These are phyloP conservation scores for Norana najaformis DNA, from an alignment of 2,888 invertebrate species.

Conservation along the genomic window DNA sequence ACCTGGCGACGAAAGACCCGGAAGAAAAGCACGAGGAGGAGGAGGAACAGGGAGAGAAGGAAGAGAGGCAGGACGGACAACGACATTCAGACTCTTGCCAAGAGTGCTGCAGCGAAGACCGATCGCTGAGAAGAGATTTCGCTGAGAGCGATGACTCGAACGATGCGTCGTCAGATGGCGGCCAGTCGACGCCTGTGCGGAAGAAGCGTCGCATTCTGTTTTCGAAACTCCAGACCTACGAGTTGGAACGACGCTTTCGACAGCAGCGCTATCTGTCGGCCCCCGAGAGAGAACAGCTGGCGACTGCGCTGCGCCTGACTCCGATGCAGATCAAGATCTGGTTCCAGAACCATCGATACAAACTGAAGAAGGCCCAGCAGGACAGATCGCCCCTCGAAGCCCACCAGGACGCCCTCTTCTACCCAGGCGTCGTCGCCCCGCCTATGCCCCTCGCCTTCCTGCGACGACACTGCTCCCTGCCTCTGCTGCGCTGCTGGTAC, in stretches of 20 bases:
- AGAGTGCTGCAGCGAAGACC: not conserved
- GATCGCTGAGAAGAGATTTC: not conserved
- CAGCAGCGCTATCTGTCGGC: constrained; percentile 37
- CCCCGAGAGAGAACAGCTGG: constrained; percentile 35
- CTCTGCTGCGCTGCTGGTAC: constrained; percentile 2
- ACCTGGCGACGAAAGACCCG: not conserved
- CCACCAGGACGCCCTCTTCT: not conserved
- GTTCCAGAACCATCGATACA: constrained; percentile 40
- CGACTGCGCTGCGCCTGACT: constrained; percentile 29
- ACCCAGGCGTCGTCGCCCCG: not conserved
- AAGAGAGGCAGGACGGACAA: too few species aligned
- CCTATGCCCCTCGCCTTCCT: not conserved
- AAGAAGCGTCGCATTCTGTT: constrained; percentile 35
- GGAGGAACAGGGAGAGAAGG: too few species aligned
- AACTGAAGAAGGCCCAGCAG: constrained; percentile 33
- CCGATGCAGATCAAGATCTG: constrained; percentile 38
- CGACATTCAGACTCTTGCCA: too few species aligned
- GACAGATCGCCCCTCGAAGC: not conserved
- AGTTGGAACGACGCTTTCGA: constrained; percentile 32
- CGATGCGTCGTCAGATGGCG: not conserved
- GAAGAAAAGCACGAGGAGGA: too few species aligned
- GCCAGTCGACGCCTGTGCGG: not conserved
- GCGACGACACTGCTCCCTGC: not conserved
- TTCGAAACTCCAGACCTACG: constrained; percentile 34
- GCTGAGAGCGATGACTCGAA: not conserved